Percentiles rank a stretch among this genome's conserved stretches.
phyloP scores from a whole-genome alignment of 2,113 vertebrate genomes.

The Ovibos moschatus region DNA sequence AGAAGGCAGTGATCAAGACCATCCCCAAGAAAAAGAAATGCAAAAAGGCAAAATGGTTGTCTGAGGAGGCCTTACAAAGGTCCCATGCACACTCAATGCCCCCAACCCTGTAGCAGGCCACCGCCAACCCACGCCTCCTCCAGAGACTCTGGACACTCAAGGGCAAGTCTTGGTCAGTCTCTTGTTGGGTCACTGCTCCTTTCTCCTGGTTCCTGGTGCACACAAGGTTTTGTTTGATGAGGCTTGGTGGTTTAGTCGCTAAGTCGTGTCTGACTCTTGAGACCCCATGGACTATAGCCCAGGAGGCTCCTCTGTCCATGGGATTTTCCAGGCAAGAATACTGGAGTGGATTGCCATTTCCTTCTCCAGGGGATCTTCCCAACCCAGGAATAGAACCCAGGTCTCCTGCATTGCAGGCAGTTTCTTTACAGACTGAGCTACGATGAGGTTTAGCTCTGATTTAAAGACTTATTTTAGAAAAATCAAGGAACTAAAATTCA shows the following conservation, averaged over 20 bases:
- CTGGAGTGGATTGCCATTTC: no score
- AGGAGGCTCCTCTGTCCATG: no score
- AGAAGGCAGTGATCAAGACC: not conserved
- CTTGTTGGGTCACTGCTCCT: not conserved
- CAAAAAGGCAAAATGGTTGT: not conserved
- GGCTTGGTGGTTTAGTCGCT: not conserved
- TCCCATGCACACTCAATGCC: not conserved
- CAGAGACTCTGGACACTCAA: not conserved
- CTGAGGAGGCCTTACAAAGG: not conserved
- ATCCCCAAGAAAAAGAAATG: not conserved
- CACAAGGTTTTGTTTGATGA: not conserved
- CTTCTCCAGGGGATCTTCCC: no score
- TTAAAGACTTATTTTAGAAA: not conserved
- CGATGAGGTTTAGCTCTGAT: not conserved
- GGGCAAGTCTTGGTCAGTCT: not conserved
- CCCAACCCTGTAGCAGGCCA: not conserved
- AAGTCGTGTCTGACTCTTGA: no score
- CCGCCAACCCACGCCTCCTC: not conserved
- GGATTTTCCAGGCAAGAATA: no score
- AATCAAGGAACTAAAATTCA: not conserved
- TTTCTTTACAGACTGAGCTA: no score
- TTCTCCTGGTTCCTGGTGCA: not conserved
- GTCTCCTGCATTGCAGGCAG: no score
- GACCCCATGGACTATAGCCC: no score
- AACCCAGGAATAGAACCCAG: no score